A percentile compares a stretch with the other conserved stretches of the same genome.
Evolutionary conservation across 2,888 invertebrate species (phyloP).

Genomic region (Diaphora mendica): DNA sequence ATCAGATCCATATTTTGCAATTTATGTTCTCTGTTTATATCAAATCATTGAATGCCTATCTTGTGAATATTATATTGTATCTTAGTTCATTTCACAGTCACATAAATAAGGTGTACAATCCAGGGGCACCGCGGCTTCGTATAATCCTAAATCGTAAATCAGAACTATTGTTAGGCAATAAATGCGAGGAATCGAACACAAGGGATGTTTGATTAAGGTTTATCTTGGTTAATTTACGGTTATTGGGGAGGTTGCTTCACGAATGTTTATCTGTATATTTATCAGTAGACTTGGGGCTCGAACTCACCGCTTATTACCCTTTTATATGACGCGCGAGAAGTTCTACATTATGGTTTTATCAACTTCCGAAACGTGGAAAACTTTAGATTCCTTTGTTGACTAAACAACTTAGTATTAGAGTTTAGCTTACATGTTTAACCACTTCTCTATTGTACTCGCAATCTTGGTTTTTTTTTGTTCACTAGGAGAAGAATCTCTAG

Average conservation of each 20-base stretch:
- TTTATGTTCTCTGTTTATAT: no score
- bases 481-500: no score
- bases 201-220: constrained; percentile 84
- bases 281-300: constrained; percentile 16
- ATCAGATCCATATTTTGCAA: neutral
- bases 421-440: no score
- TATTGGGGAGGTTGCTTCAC: constrained; percentile 63
- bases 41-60: constrained; percentile 5
- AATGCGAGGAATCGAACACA: constrained; percentile 81
- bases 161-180: constrained; percentile 84
- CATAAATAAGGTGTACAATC: constrained; percentile 76
- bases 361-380: neutral
- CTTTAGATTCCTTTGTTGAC: neutral
- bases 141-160: constrained; percentile 80
- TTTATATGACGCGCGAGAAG: constrained; percentile 18
- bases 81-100: constrained; percentile 58
- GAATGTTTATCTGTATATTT: constrained; percentile 44
- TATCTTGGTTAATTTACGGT: constrained; percentile 83
- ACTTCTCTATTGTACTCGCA: no score
- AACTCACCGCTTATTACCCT: constrained; percentile 23
- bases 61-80: constrained; percentile 36
- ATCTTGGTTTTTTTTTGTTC: no score
- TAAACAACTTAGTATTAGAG: neutral
- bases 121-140: constrained; percentile 65
- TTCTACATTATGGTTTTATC: constrained; percentile 16